phyloP scores from a whole-genome alignment of 2,888 invertebrate species.

The Diarsia rubi region DNA sequence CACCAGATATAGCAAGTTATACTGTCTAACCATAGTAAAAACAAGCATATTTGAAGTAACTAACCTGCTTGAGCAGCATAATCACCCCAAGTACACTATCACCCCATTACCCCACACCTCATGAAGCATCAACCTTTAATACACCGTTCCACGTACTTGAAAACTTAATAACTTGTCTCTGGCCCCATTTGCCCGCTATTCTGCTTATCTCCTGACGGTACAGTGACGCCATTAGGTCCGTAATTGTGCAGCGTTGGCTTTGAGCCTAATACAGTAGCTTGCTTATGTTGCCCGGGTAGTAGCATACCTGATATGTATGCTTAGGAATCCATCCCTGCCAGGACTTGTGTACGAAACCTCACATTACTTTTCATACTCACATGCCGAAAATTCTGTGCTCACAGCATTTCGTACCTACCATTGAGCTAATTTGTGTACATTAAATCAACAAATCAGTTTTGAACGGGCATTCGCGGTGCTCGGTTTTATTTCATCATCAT shows the following conservation, averaged over 20 bases:
- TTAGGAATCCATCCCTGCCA: conserved; percentile 44
- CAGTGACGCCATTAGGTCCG: conserved; percentile 70
- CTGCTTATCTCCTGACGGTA: conserved; percentile 64
- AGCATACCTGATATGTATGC: conserved; percentile 56
- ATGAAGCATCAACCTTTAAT: conserved; percentile 23
- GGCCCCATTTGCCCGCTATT: conserved; percentile 54
- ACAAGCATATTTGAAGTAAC: background rate
- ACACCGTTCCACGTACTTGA: conserved; percentile 30
- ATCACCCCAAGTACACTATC: background rate
- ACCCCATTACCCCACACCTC: conserved; percentile 10
- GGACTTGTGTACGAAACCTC: background rate
- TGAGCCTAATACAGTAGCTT: conserved; percentile 75
- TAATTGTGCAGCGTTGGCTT: conserved; percentile 77
- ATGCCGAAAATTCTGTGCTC: no score
- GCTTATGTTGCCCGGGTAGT: conserved; percentile 55
- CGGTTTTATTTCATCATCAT: no score
- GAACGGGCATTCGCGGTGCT: no score
- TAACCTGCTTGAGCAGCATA: conserved; percentile 7
- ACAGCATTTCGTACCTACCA: no score
- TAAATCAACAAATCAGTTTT: no score
- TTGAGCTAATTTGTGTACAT: no score
- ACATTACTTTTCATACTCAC: no score
- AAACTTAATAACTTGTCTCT: conserved; percentile 54
- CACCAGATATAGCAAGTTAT: background rate
- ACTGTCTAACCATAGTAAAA: background rate